phyloP scores from a whole-genome alignment of 2,113 vertebrate genomes.

The Glareola pratincola region DNA sequence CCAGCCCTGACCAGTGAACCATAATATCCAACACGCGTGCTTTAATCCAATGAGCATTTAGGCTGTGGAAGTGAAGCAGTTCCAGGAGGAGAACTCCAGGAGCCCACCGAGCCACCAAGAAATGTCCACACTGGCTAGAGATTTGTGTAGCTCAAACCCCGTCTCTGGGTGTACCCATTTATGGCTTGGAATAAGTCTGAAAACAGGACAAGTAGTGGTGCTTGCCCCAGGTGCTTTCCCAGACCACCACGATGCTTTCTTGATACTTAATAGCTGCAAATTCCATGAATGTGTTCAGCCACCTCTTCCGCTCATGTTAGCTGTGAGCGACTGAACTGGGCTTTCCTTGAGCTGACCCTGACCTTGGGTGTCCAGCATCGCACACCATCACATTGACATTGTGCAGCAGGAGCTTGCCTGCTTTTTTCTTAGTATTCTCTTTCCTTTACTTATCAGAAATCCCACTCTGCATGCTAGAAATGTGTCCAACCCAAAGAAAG shows the following conservation, averaged over 20 bases:
- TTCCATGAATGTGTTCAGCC: background rate
- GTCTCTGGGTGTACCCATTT: background rate
- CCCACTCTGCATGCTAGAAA: background rate
- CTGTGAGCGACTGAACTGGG: background rate
- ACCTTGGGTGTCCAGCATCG: background rate
- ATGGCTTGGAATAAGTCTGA: slow-evolving; percentile 18
- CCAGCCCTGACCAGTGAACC: background rate
- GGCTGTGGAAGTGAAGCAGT: background rate
- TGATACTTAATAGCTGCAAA: slow-evolving; percentile 18
- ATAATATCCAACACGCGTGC: background rate
- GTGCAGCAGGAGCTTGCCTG: background rate
- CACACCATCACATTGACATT: accelerated
- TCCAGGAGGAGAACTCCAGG: background rate
- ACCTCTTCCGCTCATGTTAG: background rate
- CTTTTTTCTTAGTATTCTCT: background rate
- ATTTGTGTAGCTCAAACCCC: background rate
- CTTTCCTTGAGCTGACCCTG: background rate
- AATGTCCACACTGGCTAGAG: background rate
- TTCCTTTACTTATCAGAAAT: background rate
- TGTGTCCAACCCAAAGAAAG: background rate
- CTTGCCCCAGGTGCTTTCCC: slow-evolving; percentile 24
- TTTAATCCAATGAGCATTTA: background rate
- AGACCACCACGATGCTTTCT: background rate
- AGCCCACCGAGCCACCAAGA: background rate
- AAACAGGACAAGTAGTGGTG: background rate